Evolutionary conservation across 1,140 invertebrate species (phyloP).

Genomic region (Cotesia glomerata): DNA sequence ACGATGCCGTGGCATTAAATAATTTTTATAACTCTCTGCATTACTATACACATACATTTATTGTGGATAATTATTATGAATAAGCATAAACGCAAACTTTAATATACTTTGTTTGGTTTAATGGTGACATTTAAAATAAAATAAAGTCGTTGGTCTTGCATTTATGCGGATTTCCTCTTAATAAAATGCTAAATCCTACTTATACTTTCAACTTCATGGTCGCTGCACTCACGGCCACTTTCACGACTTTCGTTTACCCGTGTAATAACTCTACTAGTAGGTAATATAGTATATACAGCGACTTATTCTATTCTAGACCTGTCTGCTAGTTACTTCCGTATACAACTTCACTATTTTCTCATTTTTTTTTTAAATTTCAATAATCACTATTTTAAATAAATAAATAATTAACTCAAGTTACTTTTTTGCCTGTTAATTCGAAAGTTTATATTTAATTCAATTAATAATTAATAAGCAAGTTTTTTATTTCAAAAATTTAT

Average conservation of each 20-base stretch:
- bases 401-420: too few species aligned
- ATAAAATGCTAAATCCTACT: constrained; percentile 7
- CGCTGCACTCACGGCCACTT: constrained; percentile 30
- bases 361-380: background rate
- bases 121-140: background rate
- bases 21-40: background rate
- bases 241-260: constrained; percentile 48
- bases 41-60: too few species aligned
- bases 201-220: constrained; percentile 29
- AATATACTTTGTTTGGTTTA: background rate
- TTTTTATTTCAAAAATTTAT: too few species aligned
- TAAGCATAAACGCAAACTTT: too few species aligned
- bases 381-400: too few species aligned
- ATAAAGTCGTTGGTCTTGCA: background rate
- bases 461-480: too few species aligned
- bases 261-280: constrained; percentile 1
- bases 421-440: too few species aligned
- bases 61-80: background rate
- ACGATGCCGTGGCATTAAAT: background rate
- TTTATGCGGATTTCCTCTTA: constrained; percentile 14
- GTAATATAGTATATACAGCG: background rate
- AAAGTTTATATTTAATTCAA: too few species aligned
- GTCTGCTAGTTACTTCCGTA: background rate
- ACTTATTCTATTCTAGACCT: background rate
- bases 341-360: background rate